These are phyloP conservation scores for Spongia lamella DNA, from an alignment of 37 sponge, comb jelly and placozoan genomes.

Conservation along the genomic window DNA sequence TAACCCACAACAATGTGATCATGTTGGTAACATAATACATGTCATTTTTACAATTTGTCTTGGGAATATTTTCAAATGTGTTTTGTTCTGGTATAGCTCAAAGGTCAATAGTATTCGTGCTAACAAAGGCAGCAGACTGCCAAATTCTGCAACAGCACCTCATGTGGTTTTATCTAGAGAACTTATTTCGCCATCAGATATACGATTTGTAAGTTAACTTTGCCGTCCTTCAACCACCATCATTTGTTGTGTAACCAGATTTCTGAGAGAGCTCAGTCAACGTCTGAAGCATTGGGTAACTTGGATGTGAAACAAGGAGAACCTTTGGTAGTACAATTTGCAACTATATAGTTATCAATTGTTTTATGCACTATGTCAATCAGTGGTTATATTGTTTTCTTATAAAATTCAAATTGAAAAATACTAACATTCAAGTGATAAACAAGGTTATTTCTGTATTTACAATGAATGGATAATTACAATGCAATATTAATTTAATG, in stretches of 20 bases:
- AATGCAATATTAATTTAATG: no score
- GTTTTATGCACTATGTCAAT: no score
- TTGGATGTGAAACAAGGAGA: constrained; percentile 78
- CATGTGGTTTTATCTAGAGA: constrained; percentile 53
- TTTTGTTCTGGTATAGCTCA: constrained; percentile 13
- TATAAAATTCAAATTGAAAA: no score
- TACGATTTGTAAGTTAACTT: constrained; percentile 64
- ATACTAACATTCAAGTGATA: not conserved
- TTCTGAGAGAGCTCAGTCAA: constrained; percentile 52
- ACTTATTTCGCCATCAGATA: constrained; percentile 56
- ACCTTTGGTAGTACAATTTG: constrained; percentile 73
- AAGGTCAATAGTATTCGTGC: constrained; percentile 63
- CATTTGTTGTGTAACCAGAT: constrained; percentile 16
- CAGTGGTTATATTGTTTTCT: no score
- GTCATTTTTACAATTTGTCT: not conserved
- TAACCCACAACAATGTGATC: not conserved
- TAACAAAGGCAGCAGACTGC: constrained; percentile 32
- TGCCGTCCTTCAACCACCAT: no score
- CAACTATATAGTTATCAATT: constrained; percentile 19
- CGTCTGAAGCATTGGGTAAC: constrained; percentile 49
- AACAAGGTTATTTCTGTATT: not conserved
- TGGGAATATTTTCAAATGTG: no score
- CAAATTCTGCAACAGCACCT: constrained; percentile 46
- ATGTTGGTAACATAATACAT: not conserved
- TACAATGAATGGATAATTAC: not conserved